These are phyloP conservation scores for Andrena dorsata DNA, from an alignment of 2,888 invertebrate species.

Conservation along the genomic window DNA sequence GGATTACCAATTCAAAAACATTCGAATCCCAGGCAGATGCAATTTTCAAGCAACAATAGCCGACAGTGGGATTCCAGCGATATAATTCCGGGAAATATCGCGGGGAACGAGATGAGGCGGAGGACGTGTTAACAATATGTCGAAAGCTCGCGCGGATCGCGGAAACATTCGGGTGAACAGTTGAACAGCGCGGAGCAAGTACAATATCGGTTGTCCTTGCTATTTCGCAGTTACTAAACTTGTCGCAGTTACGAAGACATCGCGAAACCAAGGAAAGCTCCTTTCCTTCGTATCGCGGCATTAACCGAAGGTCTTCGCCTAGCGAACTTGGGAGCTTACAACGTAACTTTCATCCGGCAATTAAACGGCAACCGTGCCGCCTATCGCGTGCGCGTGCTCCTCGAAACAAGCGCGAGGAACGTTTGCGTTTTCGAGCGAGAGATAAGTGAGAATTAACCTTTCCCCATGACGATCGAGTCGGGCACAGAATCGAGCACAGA, in stretches of 20 bases:
- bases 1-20: neutral
- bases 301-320: slow-evolving; percentile 40
- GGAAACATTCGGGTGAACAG: slow-evolving; percentile 4
- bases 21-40: neutral
- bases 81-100: neutral
- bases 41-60: neutral
- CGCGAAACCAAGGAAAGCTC: slow-evolving; percentile 35
- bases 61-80: neutral
- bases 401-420: slow-evolving; percentile 3
- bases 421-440: slow-evolving; percentile 1
- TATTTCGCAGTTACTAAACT: slow-evolving; percentile 35
- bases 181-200: slow-evolving; percentile 14
- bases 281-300: slow-evolving; percentile 45
- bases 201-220: slow-evolving; percentile 31
- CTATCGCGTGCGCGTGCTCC: slow-evolving; percentile 14
- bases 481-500: too few relatives aligned
- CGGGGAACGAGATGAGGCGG: neutral
- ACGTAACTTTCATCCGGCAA: slow-evolving; percentile 45
- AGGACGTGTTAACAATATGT: slow-evolving; percentile 19
- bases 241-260: slow-evolving; percentile 34
- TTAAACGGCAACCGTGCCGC: slow-evolving; percentile 24
- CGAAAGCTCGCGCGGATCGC: slow-evolving; percentile 25
- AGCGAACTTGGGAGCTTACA: slow-evolving; percentile 46
- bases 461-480: neutral
- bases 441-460: neutral